Percentiles rank a stretch among this genome's conserved stretches.
Conservation (phyloP, 2,113 vertebrate species). For the Corvus cornix region DNA sequence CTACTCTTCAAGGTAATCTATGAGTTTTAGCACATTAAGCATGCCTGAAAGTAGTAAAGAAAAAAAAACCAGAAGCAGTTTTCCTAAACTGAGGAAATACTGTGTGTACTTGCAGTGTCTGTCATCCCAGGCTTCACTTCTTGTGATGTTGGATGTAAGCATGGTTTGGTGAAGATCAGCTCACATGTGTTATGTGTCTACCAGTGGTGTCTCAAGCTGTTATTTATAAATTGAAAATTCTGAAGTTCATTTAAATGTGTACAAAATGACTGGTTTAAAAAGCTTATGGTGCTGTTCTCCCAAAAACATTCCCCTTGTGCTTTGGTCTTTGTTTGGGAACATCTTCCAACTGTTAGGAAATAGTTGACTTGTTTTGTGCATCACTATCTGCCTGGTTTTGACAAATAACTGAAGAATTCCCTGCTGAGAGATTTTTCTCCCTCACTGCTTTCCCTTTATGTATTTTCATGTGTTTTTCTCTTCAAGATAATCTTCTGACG, state of each 20-base stretch:
- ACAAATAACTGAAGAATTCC: neutral
- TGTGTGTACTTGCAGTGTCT: neutral
- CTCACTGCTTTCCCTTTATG: neutral
- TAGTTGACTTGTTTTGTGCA: neutral
- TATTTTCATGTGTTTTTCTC: constrained; percentile 28
- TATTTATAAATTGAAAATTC: neutral
- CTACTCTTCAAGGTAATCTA: neutral
- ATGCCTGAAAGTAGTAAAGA: neutral
- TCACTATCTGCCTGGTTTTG: neutral
- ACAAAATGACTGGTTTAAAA: neutral
- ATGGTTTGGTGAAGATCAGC: neutral
- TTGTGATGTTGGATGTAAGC: neutral
- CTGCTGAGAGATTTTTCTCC: neutral
- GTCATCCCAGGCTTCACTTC: neutral
- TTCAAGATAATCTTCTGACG: neutral
- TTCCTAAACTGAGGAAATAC: neutral
- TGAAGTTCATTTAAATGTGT: neutral
- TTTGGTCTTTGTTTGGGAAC: neutral
- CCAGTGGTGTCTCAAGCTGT: neutral
- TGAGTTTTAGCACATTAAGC: neutral
- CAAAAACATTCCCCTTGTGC: neutral
- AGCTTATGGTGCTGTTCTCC: neutral
- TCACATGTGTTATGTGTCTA: neutral
- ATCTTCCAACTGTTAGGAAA: neutral
- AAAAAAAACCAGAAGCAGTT: neutral